Evolutionary conservation across 2,113 vertebrate species (phyloP).

Genomic region (Origma solitaria): DNA sequence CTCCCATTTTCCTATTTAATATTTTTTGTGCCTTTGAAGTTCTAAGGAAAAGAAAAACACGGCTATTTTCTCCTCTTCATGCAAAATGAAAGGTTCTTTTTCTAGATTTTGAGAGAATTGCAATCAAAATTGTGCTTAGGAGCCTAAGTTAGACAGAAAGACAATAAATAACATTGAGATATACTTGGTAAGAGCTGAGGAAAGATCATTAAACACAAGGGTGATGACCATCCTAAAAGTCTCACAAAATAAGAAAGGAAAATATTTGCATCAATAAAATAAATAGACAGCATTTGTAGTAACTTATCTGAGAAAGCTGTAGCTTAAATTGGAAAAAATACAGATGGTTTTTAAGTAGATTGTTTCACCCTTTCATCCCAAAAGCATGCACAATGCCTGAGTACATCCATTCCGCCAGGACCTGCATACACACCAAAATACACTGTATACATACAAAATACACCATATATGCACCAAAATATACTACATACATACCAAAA

Average conservation of each 20-base stretch:
- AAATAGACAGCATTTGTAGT: not conserved
- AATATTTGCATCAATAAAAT: not conserved
- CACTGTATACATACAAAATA: not conserved
- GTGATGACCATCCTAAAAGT: not conserved
- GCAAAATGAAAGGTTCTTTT: not conserved
- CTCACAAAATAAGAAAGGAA: not conserved
- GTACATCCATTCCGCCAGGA: not conserved
- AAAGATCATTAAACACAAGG: not conserved
- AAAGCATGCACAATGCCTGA: not conserved
- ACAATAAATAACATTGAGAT: not conserved
- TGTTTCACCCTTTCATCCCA: not conserved
- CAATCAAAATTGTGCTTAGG: not conserved
- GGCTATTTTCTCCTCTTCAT: not conserved
- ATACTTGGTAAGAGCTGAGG: not conserved
- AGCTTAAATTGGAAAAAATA: not conserved
- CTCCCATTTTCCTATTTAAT: not conserved
- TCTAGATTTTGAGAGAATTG: not conserved
- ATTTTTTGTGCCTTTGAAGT: not conserved
- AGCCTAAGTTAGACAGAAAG: not conserved
- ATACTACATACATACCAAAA: not conserved
- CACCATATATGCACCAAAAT: too few relatives aligned
- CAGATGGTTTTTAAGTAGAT: not conserved
- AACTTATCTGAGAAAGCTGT: not conserved
- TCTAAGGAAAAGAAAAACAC: not conserved
- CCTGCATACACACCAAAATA: not conserved